phyloP scores from a whole-genome alignment of 2,113 vertebrate species.

The Paramisgurnus dabryanus region DNA sequence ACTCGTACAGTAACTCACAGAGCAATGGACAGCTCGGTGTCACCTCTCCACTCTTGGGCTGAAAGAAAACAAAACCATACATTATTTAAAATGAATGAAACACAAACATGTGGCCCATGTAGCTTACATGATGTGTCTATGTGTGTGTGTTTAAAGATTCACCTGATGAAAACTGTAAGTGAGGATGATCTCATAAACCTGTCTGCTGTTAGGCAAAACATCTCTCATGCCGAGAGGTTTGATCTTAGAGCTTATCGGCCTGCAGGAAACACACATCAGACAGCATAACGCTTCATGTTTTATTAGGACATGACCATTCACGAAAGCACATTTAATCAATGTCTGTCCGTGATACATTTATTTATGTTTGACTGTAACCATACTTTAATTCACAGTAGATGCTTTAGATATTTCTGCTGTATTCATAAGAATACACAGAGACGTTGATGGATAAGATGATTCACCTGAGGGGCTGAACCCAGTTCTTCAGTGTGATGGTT shows the following conservation, averaged over 20 bases:
- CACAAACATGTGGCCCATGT: too few species aligned
- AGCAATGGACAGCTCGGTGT: constrained; percentile 94
- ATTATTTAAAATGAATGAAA: background rate
- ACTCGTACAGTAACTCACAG: constrained; percentile 94
- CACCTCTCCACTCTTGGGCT: constrained; percentile 98
- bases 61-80: constrained; percentile 29
- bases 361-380: too few species aligned
- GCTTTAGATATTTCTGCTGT: background rate
- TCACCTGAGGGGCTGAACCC: constrained; percentile 96
- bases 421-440: background rate
- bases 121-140: too few species aligned
- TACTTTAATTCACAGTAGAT: too few species aligned
- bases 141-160: constrained; percentile 31
- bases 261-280: constrained; percentile 58
- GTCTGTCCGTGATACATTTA: too few species aligned
- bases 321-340: too few species aligned
- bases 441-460: too few species aligned
- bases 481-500: constrained; percentile 91
- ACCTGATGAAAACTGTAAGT: constrained; percentile 96
- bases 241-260: constrained; percentile 89
- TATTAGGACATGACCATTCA: too few species aligned
- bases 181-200: constrained; percentile 93
- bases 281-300: background rate
- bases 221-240: constrained; percentile 91
- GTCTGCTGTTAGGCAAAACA: constrained; percentile 92